Evolutionary conservation across 2,113 vertebrate species (phyloP).

Genomic region (Jacana jacana): DNA sequence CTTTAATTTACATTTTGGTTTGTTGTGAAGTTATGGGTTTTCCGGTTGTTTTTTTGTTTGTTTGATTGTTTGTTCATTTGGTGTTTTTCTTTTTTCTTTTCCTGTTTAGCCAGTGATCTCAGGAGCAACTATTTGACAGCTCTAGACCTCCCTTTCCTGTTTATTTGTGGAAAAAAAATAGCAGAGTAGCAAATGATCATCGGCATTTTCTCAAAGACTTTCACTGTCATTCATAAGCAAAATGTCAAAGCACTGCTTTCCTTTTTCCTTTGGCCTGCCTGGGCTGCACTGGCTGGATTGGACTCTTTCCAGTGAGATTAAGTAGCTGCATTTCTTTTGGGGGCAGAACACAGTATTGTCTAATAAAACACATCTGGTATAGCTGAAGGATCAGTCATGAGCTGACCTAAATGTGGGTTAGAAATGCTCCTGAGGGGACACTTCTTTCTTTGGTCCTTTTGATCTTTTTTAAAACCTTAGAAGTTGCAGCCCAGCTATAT

Average conservation of each 20-base stretch:
- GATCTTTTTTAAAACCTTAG: constrained; percentile 20
- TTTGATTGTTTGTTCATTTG: no score
- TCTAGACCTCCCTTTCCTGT: neutral
- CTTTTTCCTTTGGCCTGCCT: neutral
- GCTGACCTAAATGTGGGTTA: constrained; percentile 33
- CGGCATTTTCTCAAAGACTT: constrained; percentile 42
- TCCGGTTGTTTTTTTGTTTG: neutral
- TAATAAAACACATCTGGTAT: constrained; percentile 28
- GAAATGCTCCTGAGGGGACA: constrained; percentile 35
- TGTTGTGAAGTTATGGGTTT: neutral
- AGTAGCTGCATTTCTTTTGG: neutral
- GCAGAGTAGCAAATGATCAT: neutral
- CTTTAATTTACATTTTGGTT: neutral
- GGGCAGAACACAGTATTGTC: neutral
- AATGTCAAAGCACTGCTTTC: neutral
- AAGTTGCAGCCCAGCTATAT: neutral
- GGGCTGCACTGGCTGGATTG: neutral
- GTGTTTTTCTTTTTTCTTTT: neutral
- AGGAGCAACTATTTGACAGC: no score
- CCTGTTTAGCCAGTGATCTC: no score
- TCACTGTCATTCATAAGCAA: neutral
- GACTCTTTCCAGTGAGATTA: constrained; percentile 4
- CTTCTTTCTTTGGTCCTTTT: constrained; percentile 1
- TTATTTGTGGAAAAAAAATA: constrained; percentile 48
- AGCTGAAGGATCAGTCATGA: constrained; percentile 12